Evolutionary conservation across 2,797 vertebrate genomes (phyloP).

Genomic region (Clarias platycephalus): DNA sequence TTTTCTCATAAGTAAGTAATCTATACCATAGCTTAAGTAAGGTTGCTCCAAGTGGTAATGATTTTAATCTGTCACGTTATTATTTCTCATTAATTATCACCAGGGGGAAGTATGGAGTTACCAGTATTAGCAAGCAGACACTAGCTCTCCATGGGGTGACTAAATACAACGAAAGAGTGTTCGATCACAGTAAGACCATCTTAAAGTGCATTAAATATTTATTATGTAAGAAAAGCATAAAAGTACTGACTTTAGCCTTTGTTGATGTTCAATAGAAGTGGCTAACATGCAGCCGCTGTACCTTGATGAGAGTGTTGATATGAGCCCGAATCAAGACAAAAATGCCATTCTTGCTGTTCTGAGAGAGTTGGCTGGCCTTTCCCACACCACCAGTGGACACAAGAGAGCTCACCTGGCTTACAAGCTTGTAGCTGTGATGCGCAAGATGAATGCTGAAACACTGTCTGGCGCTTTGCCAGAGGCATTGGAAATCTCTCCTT

Average conservation of each 20-base stretch:
- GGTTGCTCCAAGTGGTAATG: not conserved
- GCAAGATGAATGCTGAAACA: constrained; percentile 77
- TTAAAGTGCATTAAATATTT: constrained; percentile 10
- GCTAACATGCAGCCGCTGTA: constrained; percentile 73
- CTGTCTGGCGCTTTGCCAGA: constrained; percentile 77
- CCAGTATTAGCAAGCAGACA: constrained; percentile 82
- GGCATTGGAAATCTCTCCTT: constrained; percentile 73
- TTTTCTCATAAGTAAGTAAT: constrained; percentile 83
- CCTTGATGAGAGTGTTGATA: constrained; percentile 78
- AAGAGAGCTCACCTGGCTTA: constrained; percentile 84
- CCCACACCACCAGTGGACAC: constrained; percentile 73
- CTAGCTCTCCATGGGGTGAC: constrained; percentile 78
- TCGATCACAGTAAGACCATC: constrained; percentile 76
- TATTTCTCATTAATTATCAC: constrained; percentile 13
- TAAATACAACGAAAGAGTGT: constrained; percentile 83
- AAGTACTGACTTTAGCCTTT: not conserved
- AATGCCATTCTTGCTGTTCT: constrained; percentile 77
- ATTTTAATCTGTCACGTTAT: not conserved
- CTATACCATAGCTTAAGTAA: not conserved
- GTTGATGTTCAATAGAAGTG: constrained; percentile 66
- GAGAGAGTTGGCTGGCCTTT: constrained; percentile 77
- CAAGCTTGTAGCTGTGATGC: constrained; percentile 80
- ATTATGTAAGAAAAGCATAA: constrained; percentile 2
- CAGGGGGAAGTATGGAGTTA: constrained; percentile 81
- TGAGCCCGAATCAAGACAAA: constrained; percentile 69